These are phyloP conservation scores for Pycnonotus jocosus DNA, from an alignment of 2,113 vertebrate species.

Conservation along the genomic window DNA sequence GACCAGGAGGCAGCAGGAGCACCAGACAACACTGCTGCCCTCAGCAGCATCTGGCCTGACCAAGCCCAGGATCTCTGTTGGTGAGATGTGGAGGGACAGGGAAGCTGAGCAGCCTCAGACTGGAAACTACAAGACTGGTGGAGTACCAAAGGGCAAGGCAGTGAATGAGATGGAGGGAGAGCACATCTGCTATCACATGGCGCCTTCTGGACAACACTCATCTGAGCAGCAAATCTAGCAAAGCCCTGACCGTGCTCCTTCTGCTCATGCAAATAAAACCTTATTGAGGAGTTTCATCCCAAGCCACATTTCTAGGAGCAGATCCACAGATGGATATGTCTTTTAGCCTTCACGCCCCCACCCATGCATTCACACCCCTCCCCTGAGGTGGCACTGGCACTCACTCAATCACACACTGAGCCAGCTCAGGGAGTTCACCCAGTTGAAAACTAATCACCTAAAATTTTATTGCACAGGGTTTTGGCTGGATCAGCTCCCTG, in stretches of 20 bases:
- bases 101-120: background rate
- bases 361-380: background rate
- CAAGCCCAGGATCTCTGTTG: background rate
- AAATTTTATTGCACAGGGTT: background rate
- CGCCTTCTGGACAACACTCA: background rate
- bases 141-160: background rate
- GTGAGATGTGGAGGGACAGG: background rate
- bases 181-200: background rate
- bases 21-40: background rate
- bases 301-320: background rate
- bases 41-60: accelerated
- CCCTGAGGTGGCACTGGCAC: background rate
- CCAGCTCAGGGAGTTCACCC: constrained; percentile 23
- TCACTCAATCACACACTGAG: background rate
- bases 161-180: background rate
- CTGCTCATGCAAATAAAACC: background rate
- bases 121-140: background rate
- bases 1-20: background rate
- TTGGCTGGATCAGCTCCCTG: constrained; percentile 27
- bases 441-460: constrained; percentile 8
- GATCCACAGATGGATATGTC: background rate
- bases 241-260: accelerated
- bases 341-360: background rate
- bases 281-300: background rate
- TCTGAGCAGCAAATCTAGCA: background rate